Percentiles rank a stretch among this genome's conserved stretches.
phyloP scores from a whole-genome alignment of 2,113 vertebrate genomes.

The Mugil cephalus region DNA sequence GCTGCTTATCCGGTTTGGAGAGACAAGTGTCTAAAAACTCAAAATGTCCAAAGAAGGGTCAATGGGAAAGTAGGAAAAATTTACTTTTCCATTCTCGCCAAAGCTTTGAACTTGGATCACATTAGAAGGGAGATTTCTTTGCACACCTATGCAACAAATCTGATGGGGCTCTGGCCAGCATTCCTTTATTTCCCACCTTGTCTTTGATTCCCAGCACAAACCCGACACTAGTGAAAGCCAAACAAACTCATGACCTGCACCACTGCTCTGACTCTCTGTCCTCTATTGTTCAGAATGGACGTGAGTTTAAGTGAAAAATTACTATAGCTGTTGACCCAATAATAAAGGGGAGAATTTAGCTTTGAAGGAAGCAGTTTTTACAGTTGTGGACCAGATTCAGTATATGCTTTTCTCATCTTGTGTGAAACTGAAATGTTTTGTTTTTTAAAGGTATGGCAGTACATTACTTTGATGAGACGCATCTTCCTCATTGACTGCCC shows the following conservation, averaged over 20 bases:
- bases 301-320: constrained; percentile 24
- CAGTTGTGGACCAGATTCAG: not conserved
- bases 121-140: constrained; percentile 21
- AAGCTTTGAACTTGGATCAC: constrained; percentile 41
- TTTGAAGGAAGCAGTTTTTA: not conserved
- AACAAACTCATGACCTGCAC: constrained; percentile 10
- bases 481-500: constrained; percentile 99
- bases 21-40: constrained; percentile 43
- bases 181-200: constrained; percentile 25
- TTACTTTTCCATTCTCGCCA: constrained; percentile 25
- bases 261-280: not conserved
- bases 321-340: constrained; percentile 43
- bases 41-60: constrained; percentile 34
- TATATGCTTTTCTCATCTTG: not conserved
- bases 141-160: constrained; percentile 38
- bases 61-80: constrained; percentile 28
- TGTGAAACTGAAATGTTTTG: constrained; percentile 5
- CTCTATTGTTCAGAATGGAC: not conserved
- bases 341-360: not conserved
- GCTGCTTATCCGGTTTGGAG: constrained; percentile 64
- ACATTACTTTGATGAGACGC: constrained; percentile 97
- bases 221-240: not conserved
- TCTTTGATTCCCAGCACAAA: constrained; percentile 26
- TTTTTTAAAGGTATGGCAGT: constrained; percentile 93
- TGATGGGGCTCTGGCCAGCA: constrained; percentile 38